Conservation (phyloP, 2,797 vertebrate genomes). For the Onychomys arenicola region DNA sequence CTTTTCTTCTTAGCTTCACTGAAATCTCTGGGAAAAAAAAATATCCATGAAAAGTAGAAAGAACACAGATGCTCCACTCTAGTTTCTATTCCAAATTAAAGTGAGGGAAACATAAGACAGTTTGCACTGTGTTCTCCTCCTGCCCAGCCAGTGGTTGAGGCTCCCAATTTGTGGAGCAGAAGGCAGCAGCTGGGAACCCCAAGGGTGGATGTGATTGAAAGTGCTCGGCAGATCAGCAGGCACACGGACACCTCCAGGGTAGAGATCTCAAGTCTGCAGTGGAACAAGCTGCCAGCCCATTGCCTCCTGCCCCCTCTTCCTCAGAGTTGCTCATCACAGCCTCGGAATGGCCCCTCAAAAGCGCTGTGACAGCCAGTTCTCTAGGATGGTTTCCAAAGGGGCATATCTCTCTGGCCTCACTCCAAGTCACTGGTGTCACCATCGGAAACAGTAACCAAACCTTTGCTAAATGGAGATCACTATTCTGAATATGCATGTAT, state of each 20-base stretch:
- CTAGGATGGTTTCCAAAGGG: not conserved
- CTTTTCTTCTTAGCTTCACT: conserved; percentile 29
- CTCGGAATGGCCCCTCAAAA: not conserved
- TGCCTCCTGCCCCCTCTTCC: not conserved
- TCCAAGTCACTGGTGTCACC: not conserved
- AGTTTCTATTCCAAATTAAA: not conserved
- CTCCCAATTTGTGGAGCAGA: not conserved
- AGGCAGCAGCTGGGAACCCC: not conserved
- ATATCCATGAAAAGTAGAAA: not conserved
- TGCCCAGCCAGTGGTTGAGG: not conserved
- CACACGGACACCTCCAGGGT: not conserved
- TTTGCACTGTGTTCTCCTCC: not conserved
- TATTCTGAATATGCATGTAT: rapidly evolving
- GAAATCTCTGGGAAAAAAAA: conserved; percentile 26
- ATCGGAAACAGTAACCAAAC: not conserved
- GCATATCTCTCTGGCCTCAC: not conserved
- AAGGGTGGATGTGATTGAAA: not conserved
- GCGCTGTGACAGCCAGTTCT: not conserved
- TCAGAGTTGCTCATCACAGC: not conserved
- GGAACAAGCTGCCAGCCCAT: not conserved
- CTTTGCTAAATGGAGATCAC: not conserved
- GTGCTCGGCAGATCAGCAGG: not conserved
- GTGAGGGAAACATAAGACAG: not conserved
- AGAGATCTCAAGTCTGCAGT: not conserved
- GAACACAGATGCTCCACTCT: not conserved